Evolutionary conservation across 2,888 invertebrate species (phyloP), one percentile per base, ranked within the genome.

Genomic region (Pocota personata): DNA sequence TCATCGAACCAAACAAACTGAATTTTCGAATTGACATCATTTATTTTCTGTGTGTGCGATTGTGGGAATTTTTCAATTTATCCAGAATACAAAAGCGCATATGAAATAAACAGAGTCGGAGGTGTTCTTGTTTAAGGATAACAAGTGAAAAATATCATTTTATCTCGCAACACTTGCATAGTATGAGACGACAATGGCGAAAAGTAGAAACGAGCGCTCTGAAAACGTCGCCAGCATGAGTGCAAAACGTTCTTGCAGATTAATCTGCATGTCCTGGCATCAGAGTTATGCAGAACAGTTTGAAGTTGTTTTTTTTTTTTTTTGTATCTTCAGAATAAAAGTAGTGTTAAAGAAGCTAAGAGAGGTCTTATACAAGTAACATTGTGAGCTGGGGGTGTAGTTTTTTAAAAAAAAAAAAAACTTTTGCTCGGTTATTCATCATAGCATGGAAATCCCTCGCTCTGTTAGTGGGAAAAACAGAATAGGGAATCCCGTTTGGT

Each of bases 121-220:
- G 19, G 69, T 16, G 69, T 32, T 52, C 55, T 83, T 78, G 52
- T 67, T 73, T 83, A 69, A 73, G 50, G 48, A 62, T 62, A 78
- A 72, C 52, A 83, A 78, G 67, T 73, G 72, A 78, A 83, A 78
- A 73, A 78, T 67, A 73, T 62, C 55, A 57, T 78, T 76, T 73
- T 62, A 78, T 78, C 40, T 67, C 24, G 60, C 62, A 66, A 64
- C 62, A 50, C 55, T 35, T 32, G 72, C 62, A 67, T 35, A 21
- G 10, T 27, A 71, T n/a, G 8, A 52, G 16, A n/a, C 10, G 66
- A 64, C 43, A 55, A 62, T 16, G 24, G 14, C 64, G 55, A 55
- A 12, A 8, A 55, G 46, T 46, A 52, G 60, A 62, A 37, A 50
- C 14, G 21, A 46, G 32, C 32, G 0, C 37, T 55, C 27, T 14